A percentile compares a stretch with the other conserved stretches of the same genome.
Evolutionary conservation across 2,888 invertebrate species (phyloP).

Genomic region (Brachypalpus laphriformis): DNA sequence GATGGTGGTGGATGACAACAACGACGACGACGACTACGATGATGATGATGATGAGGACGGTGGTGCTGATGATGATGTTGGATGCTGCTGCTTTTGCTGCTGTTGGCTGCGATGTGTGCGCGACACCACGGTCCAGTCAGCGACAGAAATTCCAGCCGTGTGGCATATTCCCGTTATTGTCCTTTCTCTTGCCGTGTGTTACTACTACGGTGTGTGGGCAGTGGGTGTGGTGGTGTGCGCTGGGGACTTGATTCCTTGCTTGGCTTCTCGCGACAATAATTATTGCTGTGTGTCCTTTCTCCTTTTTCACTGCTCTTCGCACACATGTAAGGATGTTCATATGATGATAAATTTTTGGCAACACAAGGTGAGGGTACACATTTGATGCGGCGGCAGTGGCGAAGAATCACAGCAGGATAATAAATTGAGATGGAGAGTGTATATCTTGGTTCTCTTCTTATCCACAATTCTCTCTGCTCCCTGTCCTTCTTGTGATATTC

Average conservation of each 20-base stretch:
- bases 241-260: constrained; percentile 39
- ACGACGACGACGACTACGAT: constrained; percentile 30
- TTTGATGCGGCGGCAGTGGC: constrained; percentile 23
- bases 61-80: constrained; percentile 54
- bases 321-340: constrained; percentile 29
- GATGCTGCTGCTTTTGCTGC: constrained; percentile 46
- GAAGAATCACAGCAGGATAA: constrained; percentile 55
- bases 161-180: constrained; percentile 71
- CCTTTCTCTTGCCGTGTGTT: constrained; percentile 44
- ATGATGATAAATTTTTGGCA: constrained; percentile 46
- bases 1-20: constrained; percentile 61
- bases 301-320: constrained; percentile 32
- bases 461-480: constrained; percentile 59
- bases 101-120: constrained; percentile 36
- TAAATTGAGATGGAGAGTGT: constrained; percentile 67
- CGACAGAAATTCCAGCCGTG: constrained; percentile 73
- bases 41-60: constrained; percentile 44
- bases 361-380: constrained; percentile 36
- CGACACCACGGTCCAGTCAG: constrained; percentile 65
- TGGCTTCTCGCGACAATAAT: constrained; percentile 71
- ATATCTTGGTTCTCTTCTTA: constrained; percentile 69
- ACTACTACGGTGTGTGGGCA: constrained; percentile 25
- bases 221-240: constrained; percentile 28
- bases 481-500: constrained; percentile 61
- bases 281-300: constrained; percentile 55